A percentile compares a stretch with the other conserved stretches of the same genome.
phyloP scores from a whole-genome alignment of 2,888 invertebrate genomes.

The Meghimatium bilineatum region DNA sequence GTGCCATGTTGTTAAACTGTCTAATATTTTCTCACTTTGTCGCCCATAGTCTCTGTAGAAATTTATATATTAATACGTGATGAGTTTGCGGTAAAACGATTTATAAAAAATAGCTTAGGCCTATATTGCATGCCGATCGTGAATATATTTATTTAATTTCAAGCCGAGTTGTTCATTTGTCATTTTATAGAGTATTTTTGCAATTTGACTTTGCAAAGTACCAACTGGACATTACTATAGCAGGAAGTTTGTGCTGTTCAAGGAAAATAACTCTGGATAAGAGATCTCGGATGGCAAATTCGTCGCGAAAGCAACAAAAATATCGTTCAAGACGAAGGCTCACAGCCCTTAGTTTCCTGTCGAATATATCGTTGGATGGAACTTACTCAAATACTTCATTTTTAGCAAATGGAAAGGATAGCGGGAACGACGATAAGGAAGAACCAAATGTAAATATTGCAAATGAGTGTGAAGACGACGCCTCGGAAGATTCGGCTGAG shows the following conservation, averaged over 20 bases:
- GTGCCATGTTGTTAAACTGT: too few relatives aligned
- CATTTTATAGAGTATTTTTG: too few relatives aligned
- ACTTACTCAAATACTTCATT: conserved; percentile 81
- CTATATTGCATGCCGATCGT: too few relatives aligned
- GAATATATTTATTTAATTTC: too few relatives aligned
- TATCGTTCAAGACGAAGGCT: conserved; percentile 78
- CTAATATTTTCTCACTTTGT: too few relatives aligned
- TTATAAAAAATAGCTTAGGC: too few relatives aligned
- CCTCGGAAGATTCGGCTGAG: background rate
- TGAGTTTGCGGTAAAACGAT: too few relatives aligned
- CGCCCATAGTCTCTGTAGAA: too few relatives aligned
- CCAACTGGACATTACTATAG: background rate
- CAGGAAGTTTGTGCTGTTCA: conserved; percentile 5
- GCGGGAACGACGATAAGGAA: conserved; percentile 4
- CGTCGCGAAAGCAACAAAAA: conserved; percentile 60
- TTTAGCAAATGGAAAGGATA: background rate
- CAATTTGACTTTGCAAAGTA: background rate
- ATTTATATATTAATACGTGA: too few relatives aligned
- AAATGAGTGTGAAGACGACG: background rate
- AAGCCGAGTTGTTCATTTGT: too few relatives aligned
- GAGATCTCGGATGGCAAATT: conserved; percentile 49
- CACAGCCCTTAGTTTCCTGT: conserved; percentile 94
- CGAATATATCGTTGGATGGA: conserved; percentile 96
- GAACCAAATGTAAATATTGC: background rate
- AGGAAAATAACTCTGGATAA: background rate